A percentile compares a stretch with the other conserved stretches of the same genome.
These are phyloP conservation scores for Coleophora flavipennella DNA, from an alignment of 2,888 invertebrate species.

Conservation along the genomic window DNA sequence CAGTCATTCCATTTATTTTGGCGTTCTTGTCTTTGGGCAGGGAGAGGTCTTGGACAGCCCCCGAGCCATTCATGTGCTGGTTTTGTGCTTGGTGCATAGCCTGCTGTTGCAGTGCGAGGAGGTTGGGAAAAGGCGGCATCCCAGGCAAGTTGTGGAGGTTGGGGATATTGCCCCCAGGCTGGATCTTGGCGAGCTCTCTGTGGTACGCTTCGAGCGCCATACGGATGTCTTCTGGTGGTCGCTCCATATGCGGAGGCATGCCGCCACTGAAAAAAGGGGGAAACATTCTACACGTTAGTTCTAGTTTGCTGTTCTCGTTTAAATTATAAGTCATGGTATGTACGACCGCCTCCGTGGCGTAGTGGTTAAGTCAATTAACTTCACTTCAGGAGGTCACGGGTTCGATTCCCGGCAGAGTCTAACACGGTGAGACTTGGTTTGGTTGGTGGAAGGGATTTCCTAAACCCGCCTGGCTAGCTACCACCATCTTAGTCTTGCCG, in stretches of 20 bases:
- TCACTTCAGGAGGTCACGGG: too few species aligned
- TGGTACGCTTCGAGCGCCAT: slow-evolving; percentile 93
- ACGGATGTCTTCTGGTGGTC: slow-evolving; percentile 87
- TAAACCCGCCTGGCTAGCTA: too few species aligned
- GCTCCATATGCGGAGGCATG: slow-evolving; percentile 73
- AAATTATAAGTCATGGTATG: slow-evolving; percentile 20
- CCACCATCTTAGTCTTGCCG: too few species aligned
- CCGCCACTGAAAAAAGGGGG: slow-evolving; percentile 88
- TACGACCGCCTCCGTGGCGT: too few species aligned
- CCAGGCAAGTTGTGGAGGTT: slow-evolving; percentile 64
- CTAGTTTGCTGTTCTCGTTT: slow-evolving; percentile 66
- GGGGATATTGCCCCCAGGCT: slow-evolving; percentile 76
- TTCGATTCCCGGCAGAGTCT: too few species aligned
- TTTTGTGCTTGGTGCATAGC: slow-evolving; percentile 60
- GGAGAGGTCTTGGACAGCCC: slow-evolving; percentile 85
- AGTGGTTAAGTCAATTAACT: too few species aligned
- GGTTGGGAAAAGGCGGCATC: slow-evolving; percentile 74
- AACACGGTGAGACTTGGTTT: too few species aligned
- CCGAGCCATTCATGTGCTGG: slow-evolving; percentile 76
- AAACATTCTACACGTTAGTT: slow-evolving; percentile 81
- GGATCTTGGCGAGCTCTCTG: slow-evolving; percentile 92
- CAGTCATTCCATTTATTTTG: slow-evolving; percentile 77
- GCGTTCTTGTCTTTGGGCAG: slow-evolving; percentile 82
- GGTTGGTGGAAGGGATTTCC: too few species aligned
- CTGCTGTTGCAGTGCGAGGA: slow-evolving; percentile 84